Evolutionary conservation across 2,113 vertebrate species (phyloP).

Genomic region (Pseudorasbora parva): DNA sequence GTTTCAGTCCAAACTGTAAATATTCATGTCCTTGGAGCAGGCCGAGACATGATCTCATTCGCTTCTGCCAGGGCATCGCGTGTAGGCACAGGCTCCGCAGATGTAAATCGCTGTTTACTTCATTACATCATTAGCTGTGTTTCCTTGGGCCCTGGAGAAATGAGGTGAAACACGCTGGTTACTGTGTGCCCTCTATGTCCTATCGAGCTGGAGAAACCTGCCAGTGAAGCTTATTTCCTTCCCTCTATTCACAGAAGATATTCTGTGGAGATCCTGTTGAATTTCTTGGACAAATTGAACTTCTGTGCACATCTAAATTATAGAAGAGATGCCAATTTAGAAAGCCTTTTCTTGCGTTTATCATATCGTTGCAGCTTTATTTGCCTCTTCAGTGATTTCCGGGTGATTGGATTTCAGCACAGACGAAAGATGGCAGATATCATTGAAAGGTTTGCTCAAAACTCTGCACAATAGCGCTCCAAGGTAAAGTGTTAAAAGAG

Average conservation of each 20-base stretch:
- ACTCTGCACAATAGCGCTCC: conserved; percentile 14
- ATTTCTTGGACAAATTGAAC: conserved; percentile 24
- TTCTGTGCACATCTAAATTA: conserved; percentile 3
- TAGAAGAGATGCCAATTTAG: conserved; percentile 24
- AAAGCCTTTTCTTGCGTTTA: conserved; percentile 9
- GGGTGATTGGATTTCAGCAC: conserved; percentile 33
- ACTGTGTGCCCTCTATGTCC: conserved; percentile 13
- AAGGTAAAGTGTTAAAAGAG: conserved; percentile 28
- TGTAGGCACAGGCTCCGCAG: conserved; percentile 50
- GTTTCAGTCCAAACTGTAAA: conserved; percentile 49
- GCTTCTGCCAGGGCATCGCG: conserved; percentile 43
- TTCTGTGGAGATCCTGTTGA: conserved; percentile 2
- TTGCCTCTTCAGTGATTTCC: conserved; percentile 16
- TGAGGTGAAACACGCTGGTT: conserved; percentile 9
- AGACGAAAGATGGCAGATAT: conserved; percentile 19
- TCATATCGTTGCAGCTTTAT: conserved; percentile 38
- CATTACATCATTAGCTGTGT: conserved; percentile 23
- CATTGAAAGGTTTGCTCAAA: conserved; percentile 5
- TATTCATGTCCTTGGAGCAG: conserved; percentile 58
- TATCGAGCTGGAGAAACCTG: conserved; percentile 5
- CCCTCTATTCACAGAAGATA: neutral
- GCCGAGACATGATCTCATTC: conserved; percentile 60
- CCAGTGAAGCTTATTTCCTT: conserved; percentile 16
- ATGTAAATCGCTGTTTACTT: conserved; percentile 44
- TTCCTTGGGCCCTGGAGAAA: conserved; percentile 38